Evolutionary conservation across 1,140 invertebrate genomes (phyloP), one percentile per base, ranked within the genome.

Genomic region (Eubasilissa regina): DNA sequence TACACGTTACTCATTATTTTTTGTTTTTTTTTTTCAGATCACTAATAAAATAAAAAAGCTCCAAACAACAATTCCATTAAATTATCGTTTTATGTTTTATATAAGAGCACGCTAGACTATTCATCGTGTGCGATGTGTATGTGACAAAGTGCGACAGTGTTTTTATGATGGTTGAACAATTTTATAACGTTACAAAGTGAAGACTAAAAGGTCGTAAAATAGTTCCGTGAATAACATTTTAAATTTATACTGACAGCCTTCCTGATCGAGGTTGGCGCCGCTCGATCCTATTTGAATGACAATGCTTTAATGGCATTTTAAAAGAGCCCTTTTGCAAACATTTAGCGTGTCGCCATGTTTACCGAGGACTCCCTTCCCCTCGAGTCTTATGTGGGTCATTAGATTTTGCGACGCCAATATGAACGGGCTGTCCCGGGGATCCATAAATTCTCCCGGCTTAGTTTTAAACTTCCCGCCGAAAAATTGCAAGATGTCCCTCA

Each of bases 281-380:
- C 25, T 21, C 58, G 17, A 62, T 62, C 13, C 19, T 17, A 70
- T 70, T 70, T 19, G 17, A 70, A 70, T 70, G 48, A 70, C 66
- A 51, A 70, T 48, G 66, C 4, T 70, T 47, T 51, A n/a, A 70
- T 70, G 15, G 45, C 15, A 21, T 21, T 70, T 70, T 70, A 70
- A 70, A 62, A 48, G 44, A 25, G 44, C n/a, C 17, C 13, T 44
- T 68, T n/a, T 15, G 62, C 9, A 19, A 70, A 70, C 15, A 70
- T 70, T 70, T 47, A 62, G n/a, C 15, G 35, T 13, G 44, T 68
- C 13, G 64, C 15, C 47, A 70, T 70, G 66, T 70, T 70, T 70
- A 70, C 9, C 48, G 9, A 17, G 17, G 45, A 17, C 17, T 4
- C 47, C 25, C 15, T 70, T 21, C 17, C 44, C 25, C 25, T 35